phyloP scores from a whole-genome alignment of 2,797 vertebrate species.

The Clangula hyemalis region DNA sequence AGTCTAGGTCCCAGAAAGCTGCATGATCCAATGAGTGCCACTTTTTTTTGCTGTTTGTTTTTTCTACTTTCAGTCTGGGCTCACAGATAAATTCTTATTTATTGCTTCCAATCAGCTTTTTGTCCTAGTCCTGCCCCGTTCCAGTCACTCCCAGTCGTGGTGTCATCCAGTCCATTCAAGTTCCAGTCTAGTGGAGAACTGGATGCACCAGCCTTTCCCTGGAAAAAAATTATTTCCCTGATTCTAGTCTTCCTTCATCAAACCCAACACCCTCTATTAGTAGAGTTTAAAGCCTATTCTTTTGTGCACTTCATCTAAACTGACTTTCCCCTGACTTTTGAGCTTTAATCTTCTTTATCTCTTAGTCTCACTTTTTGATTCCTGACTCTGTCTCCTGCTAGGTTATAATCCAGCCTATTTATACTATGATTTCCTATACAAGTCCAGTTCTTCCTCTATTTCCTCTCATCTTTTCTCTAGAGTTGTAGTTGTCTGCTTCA shows the following conservation, averaged over 20 bases:
- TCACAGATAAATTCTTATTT: not conserved
- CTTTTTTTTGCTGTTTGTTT: not conserved
- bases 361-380: not conserved
- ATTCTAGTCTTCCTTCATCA: not conserved
- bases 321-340: not conserved
- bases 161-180: not conserved
- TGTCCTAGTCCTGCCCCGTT: not conserved
- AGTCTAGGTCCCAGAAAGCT: not conserved
- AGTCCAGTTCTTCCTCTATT: not conserved
- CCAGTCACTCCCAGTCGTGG: not conserved
- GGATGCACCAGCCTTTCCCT: not conserved
- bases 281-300: not conserved
- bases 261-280: not conserved
- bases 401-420: not conserved
- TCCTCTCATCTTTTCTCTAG: not conserved
- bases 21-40: rapidly evolving
- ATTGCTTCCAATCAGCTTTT: not conserved
- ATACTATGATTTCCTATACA: not conserved
- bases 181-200: not conserved
- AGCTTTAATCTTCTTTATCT: not conserved
- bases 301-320: not conserved
- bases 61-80: not conserved
- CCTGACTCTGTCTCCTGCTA: rapidly evolving
- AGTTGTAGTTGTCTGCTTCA: not conserved
- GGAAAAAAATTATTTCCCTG: not conserved